Evolutionary conservation across 2,888 invertebrate species (phyloP), one percentile per base, ranked within the genome.

Genomic region (Dexiosoma caninum): DNA sequence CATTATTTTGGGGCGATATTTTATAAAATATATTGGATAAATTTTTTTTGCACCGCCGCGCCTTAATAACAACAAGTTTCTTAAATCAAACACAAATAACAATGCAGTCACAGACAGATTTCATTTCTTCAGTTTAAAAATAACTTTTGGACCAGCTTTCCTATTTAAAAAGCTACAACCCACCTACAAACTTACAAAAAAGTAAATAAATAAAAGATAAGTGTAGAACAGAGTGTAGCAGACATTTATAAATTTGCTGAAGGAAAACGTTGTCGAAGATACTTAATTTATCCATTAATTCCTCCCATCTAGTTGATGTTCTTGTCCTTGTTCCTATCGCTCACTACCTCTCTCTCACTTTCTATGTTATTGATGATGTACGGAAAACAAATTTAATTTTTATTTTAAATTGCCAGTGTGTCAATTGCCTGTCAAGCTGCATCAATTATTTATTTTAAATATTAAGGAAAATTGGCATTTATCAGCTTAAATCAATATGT

Each of bases 391-490:
- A 44, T 60, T 60, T 30, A 2, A 44, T 30, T 64, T 57, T 49
- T 49, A 6, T 49, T 44, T n/a, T n/a, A 51, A 75, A 70, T 79
- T 75, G 53, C 70, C 51, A 66, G 35, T 66, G 75, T 76, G 69
- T 82, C 86, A 85, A 85, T 87, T 85, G 86, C 86, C 86, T 85
- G 87, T 85, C 86, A 87, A 84, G 85, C 85, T 83, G 85, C 88
- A 87, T 87, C 84, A 87, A 87, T 87, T 87, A 87, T 86, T 85
- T 40, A 53, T 46, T 66, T 74, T 32, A 42, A 57, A 59, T 14
- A 51, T 59, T 59, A 32, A 66, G 66, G 6, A 27, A 27, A 5
- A 27, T 27, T 27, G 27, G 9, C 27, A 14, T 8, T 57, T 57
- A 10, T 8, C n/a, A 23, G 14, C 37, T 37, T 57, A 23, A 37